These are phyloP conservation scores for Gracilinanus agilis DNA, from an alignment of 2,113 vertebrate genomes.

Conservation along the genomic window DNA sequence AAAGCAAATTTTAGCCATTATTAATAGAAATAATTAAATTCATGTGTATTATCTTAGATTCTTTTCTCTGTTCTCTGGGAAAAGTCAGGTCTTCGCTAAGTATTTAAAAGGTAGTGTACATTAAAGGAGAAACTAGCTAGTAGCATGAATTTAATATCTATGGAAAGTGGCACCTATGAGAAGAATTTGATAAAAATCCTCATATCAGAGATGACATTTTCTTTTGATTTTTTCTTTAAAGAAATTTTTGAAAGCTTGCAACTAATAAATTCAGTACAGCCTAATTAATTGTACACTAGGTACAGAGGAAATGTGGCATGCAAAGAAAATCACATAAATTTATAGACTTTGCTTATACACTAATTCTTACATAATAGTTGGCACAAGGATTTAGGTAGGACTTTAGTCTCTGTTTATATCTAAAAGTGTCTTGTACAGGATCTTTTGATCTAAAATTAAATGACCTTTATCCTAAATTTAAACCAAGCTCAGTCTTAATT, in stretches of 20 bases:
- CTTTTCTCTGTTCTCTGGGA: not conserved
- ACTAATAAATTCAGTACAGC: not conserved
- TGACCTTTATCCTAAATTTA: not conserved
- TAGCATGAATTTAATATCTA: not conserved
- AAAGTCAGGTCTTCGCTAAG: not conserved
- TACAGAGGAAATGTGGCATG: not conserved
- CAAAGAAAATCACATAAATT: not conserved
- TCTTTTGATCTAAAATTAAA: not conserved
- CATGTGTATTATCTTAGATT: not conserved
- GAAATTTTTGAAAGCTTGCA: not conserved
- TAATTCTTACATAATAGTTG: not conserved
- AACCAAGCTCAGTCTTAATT: not conserved
- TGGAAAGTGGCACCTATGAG: not conserved
- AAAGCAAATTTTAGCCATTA: slow-evolving; percentile 24
- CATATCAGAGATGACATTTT: not conserved
- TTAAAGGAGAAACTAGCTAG: not conserved
- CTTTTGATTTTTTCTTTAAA: not conserved
- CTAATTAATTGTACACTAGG: not conserved
- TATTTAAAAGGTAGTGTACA: not conserved
- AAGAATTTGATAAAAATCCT: not conserved
- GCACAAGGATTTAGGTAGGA: not conserved
- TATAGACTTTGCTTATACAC: not conserved
- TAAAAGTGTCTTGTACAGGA: not conserved
- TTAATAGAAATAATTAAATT: not conserved
- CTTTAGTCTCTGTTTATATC: not conserved